A percentile compares a stretch with the other conserved stretches of the same genome.
These are phyloP conservation scores for Gadopsis marmoratus DNA, from an alignment of 2,797 vertebrate genomes.

Conservation along the genomic window DNA sequence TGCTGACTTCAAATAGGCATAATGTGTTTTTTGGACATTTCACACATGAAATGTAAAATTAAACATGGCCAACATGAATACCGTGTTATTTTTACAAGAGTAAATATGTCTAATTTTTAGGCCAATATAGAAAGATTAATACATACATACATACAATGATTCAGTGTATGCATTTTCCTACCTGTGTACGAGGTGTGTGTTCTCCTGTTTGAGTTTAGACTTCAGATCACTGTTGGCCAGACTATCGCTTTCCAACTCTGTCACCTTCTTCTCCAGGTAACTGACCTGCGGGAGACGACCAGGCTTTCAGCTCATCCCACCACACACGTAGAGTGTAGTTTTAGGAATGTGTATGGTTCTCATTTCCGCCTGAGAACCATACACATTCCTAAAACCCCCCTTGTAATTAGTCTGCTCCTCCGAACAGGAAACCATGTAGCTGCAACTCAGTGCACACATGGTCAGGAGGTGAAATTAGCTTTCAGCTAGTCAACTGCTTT, in stretches of 20 bases:
- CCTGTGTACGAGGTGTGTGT: constrained; percentile 96
- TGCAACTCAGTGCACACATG: not conserved
- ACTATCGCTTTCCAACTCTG: constrained; percentile 93
- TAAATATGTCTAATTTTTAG: not conserved
- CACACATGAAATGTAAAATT: not conserved
- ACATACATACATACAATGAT: no score
- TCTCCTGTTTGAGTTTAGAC: constrained; percentile 95
- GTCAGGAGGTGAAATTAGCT: not conserved
- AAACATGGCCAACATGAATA: not conserved
- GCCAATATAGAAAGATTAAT: not conserved
- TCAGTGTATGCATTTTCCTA: constrained; percentile 61
- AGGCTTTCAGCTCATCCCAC: not conserved
- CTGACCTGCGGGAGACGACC: constrained; percentile 83
- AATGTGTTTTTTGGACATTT: not conserved
- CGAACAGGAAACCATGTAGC: not conserved
- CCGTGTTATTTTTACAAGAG: not conserved
- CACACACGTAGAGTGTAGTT: not conserved
- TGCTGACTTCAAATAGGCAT: not conserved
- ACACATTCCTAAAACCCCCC: not conserved
- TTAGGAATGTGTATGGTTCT: no score
- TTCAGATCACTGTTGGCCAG: constrained; percentile 93
- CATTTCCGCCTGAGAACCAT: no score
- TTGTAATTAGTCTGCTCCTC: not conserved
- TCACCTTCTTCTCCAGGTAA: constrained; percentile 95
- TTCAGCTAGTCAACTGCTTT: not conserved